A percentile compares a stretch with the other conserved stretches of the same genome.
phyloP scores from a whole-genome alignment of 2,888 invertebrate species.

The Germaria angustata region DNA sequence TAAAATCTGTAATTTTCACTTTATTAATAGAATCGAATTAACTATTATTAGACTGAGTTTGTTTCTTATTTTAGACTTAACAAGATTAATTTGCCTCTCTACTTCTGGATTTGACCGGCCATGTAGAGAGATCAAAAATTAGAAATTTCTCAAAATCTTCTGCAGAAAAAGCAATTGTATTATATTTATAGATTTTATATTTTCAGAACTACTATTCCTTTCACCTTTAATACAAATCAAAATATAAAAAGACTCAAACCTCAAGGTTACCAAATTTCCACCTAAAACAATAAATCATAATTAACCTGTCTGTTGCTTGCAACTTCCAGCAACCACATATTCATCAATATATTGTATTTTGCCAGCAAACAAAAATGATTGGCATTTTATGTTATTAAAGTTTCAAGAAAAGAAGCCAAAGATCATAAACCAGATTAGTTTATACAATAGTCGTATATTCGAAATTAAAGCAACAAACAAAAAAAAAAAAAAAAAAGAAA shows the following conservation, averaged over 20 bases:
- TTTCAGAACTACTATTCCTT: not conserved
- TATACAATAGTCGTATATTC: too few relatives aligned
- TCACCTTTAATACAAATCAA: not conserved
- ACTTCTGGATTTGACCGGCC: too few relatives aligned
- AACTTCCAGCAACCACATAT: not conserved
- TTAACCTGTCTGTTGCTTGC: not conserved
- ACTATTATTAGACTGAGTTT: too few relatives aligned
- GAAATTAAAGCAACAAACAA: not conserved
- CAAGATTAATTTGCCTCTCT: too few relatives aligned
- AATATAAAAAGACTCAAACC: not conserved
- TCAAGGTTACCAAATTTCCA: not conserved
- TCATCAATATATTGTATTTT: not conserved
- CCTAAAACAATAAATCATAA: not conserved
- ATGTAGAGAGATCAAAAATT: too few relatives aligned
- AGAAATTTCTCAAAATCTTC: too few relatives aligned
- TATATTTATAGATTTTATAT: not conserved
- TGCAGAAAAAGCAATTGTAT: too few relatives aligned
- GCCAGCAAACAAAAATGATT: not conserved
- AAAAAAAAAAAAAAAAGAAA: too few relatives aligned
- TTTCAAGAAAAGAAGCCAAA: not conserved
- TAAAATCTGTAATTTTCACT: too few relatives aligned
- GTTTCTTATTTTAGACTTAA: too few relatives aligned
- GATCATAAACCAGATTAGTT: conserved; percentile 1
- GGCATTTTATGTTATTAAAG: conserved; percentile 6
- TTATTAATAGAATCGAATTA: too few relatives aligned